Conservation (phyloP, 1,140 invertebrate species). For the Gonatopus flavifemur region DNA sequence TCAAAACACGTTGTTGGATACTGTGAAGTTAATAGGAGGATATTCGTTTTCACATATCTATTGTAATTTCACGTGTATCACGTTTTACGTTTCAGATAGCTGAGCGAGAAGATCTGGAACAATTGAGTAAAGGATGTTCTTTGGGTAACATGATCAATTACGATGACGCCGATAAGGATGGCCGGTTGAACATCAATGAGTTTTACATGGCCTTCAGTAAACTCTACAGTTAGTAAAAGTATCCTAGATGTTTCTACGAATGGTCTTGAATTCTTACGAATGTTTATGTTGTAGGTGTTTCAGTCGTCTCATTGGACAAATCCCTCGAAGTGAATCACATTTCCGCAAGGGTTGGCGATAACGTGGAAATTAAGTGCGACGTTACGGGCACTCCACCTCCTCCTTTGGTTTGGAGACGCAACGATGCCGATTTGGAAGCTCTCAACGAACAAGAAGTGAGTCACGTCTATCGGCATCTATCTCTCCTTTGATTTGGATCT, state of each 20-base stretch:
- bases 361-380: slow-evolving; percentile 80
- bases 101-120: slow-evolving; percentile 65
- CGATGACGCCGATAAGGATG: slow-evolving; percentile 71
- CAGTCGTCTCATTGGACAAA: slow-evolving; percentile 73
- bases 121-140: slow-evolving; percentile 68
- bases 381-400: slow-evolving; percentile 71
- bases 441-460: slow-evolving; percentile 65
- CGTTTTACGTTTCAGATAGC: slow-evolving; percentile 57
- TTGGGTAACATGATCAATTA: slow-evolving; percentile 71
- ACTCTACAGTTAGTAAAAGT: slow-evolving; percentile 66
- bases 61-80: slow-evolving; percentile 24
- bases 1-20: too few species aligned
- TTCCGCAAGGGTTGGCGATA: slow-evolving; percentile 72
- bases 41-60: slow-evolving; percentile 8
- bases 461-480: background rate
- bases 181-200: slow-evolving; percentile 70
- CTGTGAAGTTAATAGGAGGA: slow-evolving; percentile 12
- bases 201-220: slow-evolving; percentile 80
- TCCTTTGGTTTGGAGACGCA: slow-evolving; percentile 73
- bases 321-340: slow-evolving; percentile 72
- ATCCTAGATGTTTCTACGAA: slow-evolving; percentile 1
- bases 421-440: slow-evolving; percentile 67
- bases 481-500: background rate
- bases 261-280: too few species aligned
- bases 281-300: slow-evolving; percentile 66